Evolutionary conservation across 2,888 invertebrate species (phyloP).

Genomic region (Leptogaster cylindrica): DNA sequence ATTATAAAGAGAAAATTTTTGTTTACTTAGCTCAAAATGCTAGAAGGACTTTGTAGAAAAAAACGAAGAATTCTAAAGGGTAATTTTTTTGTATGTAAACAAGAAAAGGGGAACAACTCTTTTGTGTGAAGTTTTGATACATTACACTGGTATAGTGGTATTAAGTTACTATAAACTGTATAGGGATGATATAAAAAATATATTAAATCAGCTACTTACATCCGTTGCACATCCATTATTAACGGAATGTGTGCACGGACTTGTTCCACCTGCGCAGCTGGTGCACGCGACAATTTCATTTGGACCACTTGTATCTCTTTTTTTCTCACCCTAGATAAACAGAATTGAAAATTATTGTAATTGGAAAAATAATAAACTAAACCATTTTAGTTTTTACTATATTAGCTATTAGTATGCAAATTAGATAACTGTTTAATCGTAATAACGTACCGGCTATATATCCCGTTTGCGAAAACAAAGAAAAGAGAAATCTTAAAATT

Average conservation of each 20-base stretch:
- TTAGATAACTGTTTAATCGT: neutral
- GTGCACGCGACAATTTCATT: conserved; percentile 86
- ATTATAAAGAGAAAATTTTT: no score
- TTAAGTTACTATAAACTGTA: neutral
- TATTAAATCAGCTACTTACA: no score
- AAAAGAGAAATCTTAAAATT: neutral
- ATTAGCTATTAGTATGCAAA: no score
- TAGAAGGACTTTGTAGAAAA: no score
- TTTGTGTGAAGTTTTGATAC: no score
- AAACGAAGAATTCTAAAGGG: no score
- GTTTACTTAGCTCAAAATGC: no score
- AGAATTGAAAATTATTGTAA: no score
- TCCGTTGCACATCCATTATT: conserved; percentile 88
- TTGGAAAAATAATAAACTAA: no score
- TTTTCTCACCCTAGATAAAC: conserved; percentile 77
- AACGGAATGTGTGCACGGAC: conserved; percentile 83
- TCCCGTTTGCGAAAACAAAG: conserved; percentile 15
- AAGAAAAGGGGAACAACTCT: no score
- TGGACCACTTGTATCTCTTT: conserved; percentile 77
- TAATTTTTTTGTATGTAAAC: no score
- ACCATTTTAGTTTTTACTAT: no score
- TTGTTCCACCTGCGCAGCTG: conserved; percentile 75
- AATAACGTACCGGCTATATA: conserved; percentile 38
- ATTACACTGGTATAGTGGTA: neutral
- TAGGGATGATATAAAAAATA: neutral